A percentile compares a stretch with the other conserved stretches of the same genome.
phyloP scores from a whole-genome alignment of 1,140 invertebrate species.

The Pachypeltis micranthus region DNA sequence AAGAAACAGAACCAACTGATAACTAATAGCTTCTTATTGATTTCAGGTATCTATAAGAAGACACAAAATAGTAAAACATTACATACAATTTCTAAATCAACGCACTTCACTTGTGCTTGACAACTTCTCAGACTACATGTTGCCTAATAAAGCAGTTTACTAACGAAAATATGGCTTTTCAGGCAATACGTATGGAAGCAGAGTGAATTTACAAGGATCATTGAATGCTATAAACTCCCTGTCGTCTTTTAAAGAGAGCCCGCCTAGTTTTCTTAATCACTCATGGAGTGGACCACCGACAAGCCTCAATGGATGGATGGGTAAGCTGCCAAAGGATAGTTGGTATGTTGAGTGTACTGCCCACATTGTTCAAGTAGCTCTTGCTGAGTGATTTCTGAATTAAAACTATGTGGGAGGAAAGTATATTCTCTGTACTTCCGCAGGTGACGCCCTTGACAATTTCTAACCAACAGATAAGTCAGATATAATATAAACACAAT shows the following conservation, averaged over 20 bases:
- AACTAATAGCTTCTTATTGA: background rate
- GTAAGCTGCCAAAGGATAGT: background rate
- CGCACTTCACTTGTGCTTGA: background rate
- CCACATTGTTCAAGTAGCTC: no score
- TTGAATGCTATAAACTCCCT: slow-evolving; percentile 16
- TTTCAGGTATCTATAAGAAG: background rate
- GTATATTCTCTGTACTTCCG: background rate
- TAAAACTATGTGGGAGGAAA: background rate
- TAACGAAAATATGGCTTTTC: background rate
- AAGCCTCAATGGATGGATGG: slow-evolving; percentile 9
- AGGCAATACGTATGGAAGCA: slow-evolving; percentile 9
- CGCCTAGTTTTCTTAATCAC: slow-evolving; percentile 13
- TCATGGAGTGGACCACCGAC: slow-evolving; percentile 17
- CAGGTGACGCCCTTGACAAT: background rate
- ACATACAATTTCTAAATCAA: no score
- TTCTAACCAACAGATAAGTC: background rate
- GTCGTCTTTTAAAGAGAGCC: background rate
- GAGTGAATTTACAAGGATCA: slow-evolving; percentile 18
- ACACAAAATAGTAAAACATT: background rate
- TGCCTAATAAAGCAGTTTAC: no score
- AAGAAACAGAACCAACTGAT: background rate
- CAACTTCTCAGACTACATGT: background rate
- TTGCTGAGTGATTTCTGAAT: no score
- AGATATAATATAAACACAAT: background rate
- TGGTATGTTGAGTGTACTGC: no score